A percentile compares a stretch with the other conserved stretches of the same genome.
These are phyloP conservation scores for Tenualosa ilisha DNA, from an alignment of 2,797 vertebrate genomes.

Conservation along the genomic window DNA sequence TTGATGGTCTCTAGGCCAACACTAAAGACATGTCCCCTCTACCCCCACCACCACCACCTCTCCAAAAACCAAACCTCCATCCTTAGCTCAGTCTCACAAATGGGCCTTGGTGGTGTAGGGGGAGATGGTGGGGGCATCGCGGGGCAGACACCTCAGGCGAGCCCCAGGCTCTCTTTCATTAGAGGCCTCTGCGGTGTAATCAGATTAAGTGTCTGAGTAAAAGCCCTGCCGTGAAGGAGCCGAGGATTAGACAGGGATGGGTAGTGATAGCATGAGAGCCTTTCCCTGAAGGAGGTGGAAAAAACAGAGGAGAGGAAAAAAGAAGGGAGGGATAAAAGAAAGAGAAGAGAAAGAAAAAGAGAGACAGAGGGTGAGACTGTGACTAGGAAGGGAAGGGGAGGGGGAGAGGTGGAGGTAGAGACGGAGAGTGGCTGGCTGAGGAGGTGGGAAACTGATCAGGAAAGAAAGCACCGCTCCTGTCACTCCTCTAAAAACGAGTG, in stretches of 20 bases:
- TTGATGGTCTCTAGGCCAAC: no score
- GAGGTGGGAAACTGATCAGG: not conserved
- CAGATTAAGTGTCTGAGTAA: constrained; percentile 49
- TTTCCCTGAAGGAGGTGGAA: constrained; percentile 59
- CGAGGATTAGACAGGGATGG: constrained; percentile 61
- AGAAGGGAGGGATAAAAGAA: not conserved
- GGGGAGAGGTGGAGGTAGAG: not conserved
- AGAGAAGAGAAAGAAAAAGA: constrained; percentile 11
- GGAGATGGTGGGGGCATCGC: constrained; percentile 37
- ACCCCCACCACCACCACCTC: no score
- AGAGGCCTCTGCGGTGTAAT: constrained; percentile 38
- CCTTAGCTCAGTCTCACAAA: not conserved
- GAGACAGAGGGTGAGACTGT: not conserved
- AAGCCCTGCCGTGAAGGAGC: constrained; percentile 33
- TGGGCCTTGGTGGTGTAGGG: not conserved
- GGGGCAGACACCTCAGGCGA: constrained; percentile 47
- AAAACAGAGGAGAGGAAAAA: constrained; percentile 51
- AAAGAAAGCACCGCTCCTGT: not conserved
- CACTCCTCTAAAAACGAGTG: not conserved
- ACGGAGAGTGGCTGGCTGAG: not conserved
- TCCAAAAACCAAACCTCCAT: no score
- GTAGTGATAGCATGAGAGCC: constrained; percentile 46
- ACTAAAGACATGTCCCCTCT: not conserved
- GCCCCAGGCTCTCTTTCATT: constrained; percentile 59
- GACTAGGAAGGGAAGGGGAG: no score